Percentiles rank a stretch among this genome's conserved stretches.
Evolutionary conservation across 2,113 vertebrate species (phyloP).

Genomic region (Oreochromis tanganicae): DNA sequence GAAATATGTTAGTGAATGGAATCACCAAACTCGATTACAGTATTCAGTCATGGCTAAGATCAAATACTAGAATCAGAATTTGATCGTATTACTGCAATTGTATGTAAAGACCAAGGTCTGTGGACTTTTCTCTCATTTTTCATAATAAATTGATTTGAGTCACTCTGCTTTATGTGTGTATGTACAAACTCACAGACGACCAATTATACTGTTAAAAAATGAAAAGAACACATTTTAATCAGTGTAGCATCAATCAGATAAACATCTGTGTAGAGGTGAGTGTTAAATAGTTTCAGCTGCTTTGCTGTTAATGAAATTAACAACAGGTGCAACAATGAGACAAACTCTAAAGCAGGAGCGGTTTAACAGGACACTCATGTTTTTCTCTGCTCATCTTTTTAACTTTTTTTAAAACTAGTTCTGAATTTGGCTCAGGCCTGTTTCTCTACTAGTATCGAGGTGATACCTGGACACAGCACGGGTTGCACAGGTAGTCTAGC

Average conservation of each 20-base stretch:
- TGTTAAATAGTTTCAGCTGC: not conserved
- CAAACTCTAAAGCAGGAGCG: not conserved
- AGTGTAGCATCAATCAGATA: not conserved
- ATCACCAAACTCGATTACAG: not conserved
- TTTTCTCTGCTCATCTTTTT: not conserved
- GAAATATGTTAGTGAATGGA: not conserved
- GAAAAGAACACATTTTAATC: not conserved
- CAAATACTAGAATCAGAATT: not conserved
- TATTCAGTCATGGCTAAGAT: not conserved
- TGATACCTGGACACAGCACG: no score
- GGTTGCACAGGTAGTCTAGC: no score
- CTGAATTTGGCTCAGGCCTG: not conserved
- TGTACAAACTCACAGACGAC: fast-evolving
- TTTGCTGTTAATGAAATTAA: not conserved
- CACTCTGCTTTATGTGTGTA: fast-evolving
- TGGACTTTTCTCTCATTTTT: not conserved
- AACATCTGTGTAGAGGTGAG: not conserved
- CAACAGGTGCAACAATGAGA: not conserved
- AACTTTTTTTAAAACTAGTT: not conserved
- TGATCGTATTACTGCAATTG: not conserved
- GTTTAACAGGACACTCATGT: not conserved
- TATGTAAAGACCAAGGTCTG: not conserved
- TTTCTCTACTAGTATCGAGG: not conserved
- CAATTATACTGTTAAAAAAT: not conserved
- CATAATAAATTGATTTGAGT: slow-evolving; percentile 18